These are phyloP conservation scores for Phenganax marumi DNA, from an alignment of 92 coral and sea anemone genomes.

Conservation along the genomic window DNA sequence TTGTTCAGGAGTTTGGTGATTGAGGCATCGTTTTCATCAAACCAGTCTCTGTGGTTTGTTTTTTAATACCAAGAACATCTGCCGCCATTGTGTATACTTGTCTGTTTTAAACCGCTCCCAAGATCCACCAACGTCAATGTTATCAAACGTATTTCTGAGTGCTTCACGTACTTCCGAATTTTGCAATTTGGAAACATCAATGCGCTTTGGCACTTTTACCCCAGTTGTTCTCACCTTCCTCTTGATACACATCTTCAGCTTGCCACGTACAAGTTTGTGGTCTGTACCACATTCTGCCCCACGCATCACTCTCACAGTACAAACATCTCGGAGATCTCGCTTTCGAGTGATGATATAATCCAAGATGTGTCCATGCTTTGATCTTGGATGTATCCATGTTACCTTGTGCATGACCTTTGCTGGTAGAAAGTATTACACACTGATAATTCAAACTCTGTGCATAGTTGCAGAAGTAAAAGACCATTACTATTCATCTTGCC, in stretches of 20 bases:
- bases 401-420: slow-evolving; percentile 25
- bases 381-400: slow-evolving; percentile 44
- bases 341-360: slow-evolving; percentile 34
- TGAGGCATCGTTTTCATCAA: slow-evolving; percentile 26
- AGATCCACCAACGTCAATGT: slow-evolving; percentile 23
- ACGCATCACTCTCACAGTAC: slow-evolving; percentile 7
- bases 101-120: slow-evolving; percentile 22
- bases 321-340: slow-evolving; percentile 25
- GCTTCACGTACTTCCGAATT: not conserved
- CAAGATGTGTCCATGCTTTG: slow-evolving; percentile 31
- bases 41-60: slow-evolving; percentile 20
- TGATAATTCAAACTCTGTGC: slow-evolving; percentile 29
- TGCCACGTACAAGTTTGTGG: slow-evolving; percentile 31
- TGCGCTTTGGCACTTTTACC: slow-evolving; percentile 19
- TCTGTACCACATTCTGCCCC: slow-evolving; percentile 43
- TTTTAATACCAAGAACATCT: slow-evolving; percentile 14
- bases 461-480: slow-evolving; percentile 38
- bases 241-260: slow-evolving; percentile 29
- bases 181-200: slow-evolving; percentile 40
- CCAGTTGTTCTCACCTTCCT: not conserved
- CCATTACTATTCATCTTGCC: slow-evolving; percentile 31
- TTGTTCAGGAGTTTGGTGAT: slow-evolving; percentile 16
- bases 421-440: slow-evolving; percentile 24
- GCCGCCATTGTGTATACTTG: slow-evolving; percentile 27
- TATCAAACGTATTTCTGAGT: slow-evolving; percentile 21